These are phyloP conservation scores for Plebejus argus DNA, from an alignment of 2,888 invertebrate genomes.

Conservation along the genomic window DNA sequence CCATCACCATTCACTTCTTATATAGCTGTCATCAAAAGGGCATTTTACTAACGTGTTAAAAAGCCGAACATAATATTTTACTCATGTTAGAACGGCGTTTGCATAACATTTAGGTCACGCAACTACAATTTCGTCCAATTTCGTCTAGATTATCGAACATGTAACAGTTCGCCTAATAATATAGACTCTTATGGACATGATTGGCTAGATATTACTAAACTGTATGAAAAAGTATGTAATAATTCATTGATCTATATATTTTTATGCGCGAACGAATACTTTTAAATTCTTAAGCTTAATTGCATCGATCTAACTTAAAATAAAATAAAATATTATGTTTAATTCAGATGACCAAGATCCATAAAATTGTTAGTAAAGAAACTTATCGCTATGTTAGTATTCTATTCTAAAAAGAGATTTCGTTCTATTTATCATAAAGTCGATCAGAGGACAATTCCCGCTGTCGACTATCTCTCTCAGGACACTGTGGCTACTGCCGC, in stretches of 20 bases:
- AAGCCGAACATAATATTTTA: slow-evolving; percentile 5
- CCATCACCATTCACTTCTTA: not conserved
- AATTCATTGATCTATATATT: slow-evolving; percentile 1
- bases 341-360: too few relatives aligned
- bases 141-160: slow-evolving; percentile 15
- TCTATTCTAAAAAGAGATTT: too few relatives aligned
- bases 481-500: too few relatives aligned
- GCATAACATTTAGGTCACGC: slow-evolving; percentile 19
- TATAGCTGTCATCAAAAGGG: not conserved
- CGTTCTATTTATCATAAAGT: too few relatives aligned
- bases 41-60: slow-evolving; percentile 3
- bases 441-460: too few relatives aligned
- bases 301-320: not conserved
- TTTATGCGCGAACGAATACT: not conserved
- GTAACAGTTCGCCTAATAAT: slow-evolving; percentile 3
- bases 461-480: too few relatives aligned
- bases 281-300: not conserved
- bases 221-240: not conserved
- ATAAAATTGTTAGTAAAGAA: too few relatives aligned
- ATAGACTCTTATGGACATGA: slow-evolving; percentile 8
- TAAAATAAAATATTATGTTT: too few relatives aligned
- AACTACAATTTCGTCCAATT: slow-evolving; percentile 17
- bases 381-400: too few relatives aligned
- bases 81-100: slow-evolving; percentile 17
- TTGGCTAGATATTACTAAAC: not conserved